Evolutionary conservation across 2,888 invertebrate species (phyloP).

Genomic region (Cosmopolites sordidus): DNA sequence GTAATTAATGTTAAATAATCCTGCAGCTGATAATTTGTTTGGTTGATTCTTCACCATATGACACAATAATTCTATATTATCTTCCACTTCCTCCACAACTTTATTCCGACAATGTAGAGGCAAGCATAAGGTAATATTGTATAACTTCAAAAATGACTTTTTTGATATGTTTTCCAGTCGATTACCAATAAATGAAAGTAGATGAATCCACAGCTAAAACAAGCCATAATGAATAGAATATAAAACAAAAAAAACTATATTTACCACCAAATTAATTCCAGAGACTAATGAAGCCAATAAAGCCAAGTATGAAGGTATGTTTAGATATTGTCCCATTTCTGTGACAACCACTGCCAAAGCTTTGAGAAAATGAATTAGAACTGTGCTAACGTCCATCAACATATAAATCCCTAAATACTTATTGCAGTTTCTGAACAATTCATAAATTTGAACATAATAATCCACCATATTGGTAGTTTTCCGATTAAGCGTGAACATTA

Average conservation of each 20-base stretch:
- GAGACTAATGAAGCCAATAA: neutral
- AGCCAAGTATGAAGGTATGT: neutral
- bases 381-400: neutral
- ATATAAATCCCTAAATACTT: neutral
- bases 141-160: neutral
- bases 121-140: neutral
- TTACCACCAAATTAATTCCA: neutral
- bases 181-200: neutral
- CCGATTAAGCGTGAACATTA: neutral
- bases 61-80: neutral
- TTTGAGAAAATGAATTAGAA: neutral
- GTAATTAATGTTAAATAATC: neutral
- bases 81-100: neutral
- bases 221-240: neutral
- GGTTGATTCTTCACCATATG: slow-evolving; percentile 1
- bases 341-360: neutral
- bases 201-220: neutral
- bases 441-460: neutral
- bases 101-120: neutral
- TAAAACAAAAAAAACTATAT: neutral
- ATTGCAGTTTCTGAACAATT: neutral
- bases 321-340: neutral
- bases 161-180: neutral
- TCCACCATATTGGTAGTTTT: neutral
- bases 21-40: neutral